Percentiles rank a stretch among this genome's conserved stretches.
Conservation (phyloP, 2,797 vertebrate genomes). For the Phyllotis vaccarum region DNA sequence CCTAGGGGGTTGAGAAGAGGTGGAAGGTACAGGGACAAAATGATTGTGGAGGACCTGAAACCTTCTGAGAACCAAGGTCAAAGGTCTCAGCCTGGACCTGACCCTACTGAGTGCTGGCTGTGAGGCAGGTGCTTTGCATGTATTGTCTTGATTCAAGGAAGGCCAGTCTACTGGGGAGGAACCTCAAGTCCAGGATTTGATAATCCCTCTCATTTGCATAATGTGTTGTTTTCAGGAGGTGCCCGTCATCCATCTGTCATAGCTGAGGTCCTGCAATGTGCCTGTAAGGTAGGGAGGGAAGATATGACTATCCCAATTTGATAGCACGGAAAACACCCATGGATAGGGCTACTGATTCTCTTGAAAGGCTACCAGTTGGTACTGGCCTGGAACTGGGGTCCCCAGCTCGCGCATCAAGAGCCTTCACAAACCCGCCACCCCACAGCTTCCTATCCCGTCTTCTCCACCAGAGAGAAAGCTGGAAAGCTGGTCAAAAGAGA, state of each 20-base stretch:
- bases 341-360: not conserved
- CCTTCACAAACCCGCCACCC: not conserved
- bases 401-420: not conserved
- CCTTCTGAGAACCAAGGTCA: not conserved
- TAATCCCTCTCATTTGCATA: slow-evolving; percentile 76
- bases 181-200: slow-evolving; percentile 59
- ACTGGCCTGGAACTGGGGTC: not conserved
- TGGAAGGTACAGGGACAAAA: not conserved
- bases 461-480: not conserved
- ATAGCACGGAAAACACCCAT: slow-evolving; percentile 55
- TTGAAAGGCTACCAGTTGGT: slow-evolving; percentile 6
- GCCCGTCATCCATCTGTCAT: slow-evolving; percentile 75
- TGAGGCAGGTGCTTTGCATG: slow-evolving; percentile 66
- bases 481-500: not conserved
- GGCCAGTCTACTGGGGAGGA: slow-evolving; percentile 65
- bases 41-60: not conserved
- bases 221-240: slow-evolving; percentile 12
- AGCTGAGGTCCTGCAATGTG: slow-evolving; percentile 61
- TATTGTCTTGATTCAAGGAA: slow-evolving; percentile 27
- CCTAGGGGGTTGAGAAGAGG: not conserved
- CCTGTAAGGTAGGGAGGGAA: slow-evolving; percentile 53
- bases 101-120: slow-evolving; percentile 61
- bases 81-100: slow-evolving; percentile 28
- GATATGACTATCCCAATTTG: slow-evolving; percentile 61
- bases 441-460: not conserved